Base-by-base conservation (phyloP, 2,113 vertebrate species). In the Dipodomys stephensi region DNA sequence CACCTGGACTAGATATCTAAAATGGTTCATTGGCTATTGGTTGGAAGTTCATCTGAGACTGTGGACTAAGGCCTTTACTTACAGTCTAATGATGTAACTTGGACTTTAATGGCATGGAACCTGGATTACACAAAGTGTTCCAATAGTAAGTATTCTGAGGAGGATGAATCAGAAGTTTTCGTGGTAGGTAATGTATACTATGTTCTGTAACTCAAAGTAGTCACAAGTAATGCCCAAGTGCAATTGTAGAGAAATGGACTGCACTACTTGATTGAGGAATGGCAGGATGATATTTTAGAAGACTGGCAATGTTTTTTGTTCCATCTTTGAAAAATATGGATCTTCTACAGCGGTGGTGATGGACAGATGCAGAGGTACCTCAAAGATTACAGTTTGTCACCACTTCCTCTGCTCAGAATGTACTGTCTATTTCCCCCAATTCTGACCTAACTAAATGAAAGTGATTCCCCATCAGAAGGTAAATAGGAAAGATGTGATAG, bases 281-380 rank as follows among this genome's bases (percentile, higher is more conserved):
- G 9, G 25, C 10, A 78, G 35, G 18, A 18, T 64, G 22, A 72
- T 84, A 79, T 84, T 89, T 27, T 30, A 65, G 65, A 89, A n/a
- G 53, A 69, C 13, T 4, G 35, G 27, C 32, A 84, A 64, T 12
- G 53, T 53, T 60, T 93, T 64, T 83, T 49, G 46, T 25, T 78
- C 18, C 79, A 77, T 89, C 35, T 65, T 35, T 83, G 53, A 88
- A 93, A 93, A 87, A 57, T 87, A n/a, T 8, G 83, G 77, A 83
- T 69, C 23, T 62, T 28, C 6, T 16, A 27, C 46, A 44, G 20
- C 46, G 83, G 77, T 13, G 7, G 6, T 30, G 32, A 83, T 62
- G 73, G 18, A 83, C 23, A 91, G 57, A 87, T 64, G 30, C 46
- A 73, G 53, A 93, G 25, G 30, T 78, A 2, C 30, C 64, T 79